Base-by-base conservation (phyloP, 2,888 invertebrate species). In the Linnaemya vulpina region DNA sequence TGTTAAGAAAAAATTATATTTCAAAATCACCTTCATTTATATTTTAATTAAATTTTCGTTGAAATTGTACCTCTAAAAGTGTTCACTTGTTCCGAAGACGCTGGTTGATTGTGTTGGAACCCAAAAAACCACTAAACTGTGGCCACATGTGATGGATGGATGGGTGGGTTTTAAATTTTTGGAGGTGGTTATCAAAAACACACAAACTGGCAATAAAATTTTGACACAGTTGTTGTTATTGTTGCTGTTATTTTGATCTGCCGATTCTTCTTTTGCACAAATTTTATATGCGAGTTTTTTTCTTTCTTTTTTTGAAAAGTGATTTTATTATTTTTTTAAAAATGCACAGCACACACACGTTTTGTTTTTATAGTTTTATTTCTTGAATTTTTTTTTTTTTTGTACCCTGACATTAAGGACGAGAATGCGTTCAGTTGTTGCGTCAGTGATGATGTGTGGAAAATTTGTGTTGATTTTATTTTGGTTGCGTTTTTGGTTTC, bases 401-500 rank as follows among this genome's bases (percentile, higher is more conserved):
- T 65, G 30, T 2, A 35, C 46, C 63, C 65, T 58, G 62, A 49
- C 30, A 80, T 49, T 40, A 67, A 70, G 80, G 83, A 67, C 75
- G 62, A 80, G 62, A 77, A 74, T 87, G 79, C 85, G 80, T 86
- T 86, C 76, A 76, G 83, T 85, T 87, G 87, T 87, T 88, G 86
- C 85, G 85, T 83, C 79, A 80, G 84, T 86, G 88, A 87, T 87
- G 87, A 87, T 87, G 87, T 87, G 87, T 87, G 84, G 86, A 86
- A 87, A 88, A 80, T 86, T 87, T 87, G 84, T 87, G 88, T 88
- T 88, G 87, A 88, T 88, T 87, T 88, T 87, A 87, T 87, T 87
- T 87, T 79, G 82, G 75, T 85, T 86, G 83, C 81, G 78, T 86
- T 86, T 86, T 53, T 53, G 71, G 79, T 80, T 73, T 73, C 43